Conservation (phyloP, 2,113 vertebrate genomes). For the Macquaria australasica region DNA sequence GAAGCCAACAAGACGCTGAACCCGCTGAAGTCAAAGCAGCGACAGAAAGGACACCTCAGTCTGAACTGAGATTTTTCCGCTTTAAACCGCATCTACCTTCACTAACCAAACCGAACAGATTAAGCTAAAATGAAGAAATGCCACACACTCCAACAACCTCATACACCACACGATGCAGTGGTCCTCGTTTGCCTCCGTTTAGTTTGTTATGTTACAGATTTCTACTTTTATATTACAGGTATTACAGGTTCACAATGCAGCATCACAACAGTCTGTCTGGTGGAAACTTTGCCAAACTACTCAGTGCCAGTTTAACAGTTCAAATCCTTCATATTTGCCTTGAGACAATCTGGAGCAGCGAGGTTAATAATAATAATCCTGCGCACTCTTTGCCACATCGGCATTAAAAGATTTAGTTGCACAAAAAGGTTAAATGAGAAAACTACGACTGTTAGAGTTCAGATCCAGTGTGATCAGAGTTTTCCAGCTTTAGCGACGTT, state of each 20-base stretch:
- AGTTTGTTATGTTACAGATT: conserved; percentile 70
- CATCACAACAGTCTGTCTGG: conserved; percentile 62
- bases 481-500: too few relatives aligned
- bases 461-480: conserved; percentile 51
- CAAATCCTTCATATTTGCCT: conserved; percentile 77
- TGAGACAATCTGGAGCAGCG: conserved; percentile 83
- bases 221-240: conserved; percentile 80
- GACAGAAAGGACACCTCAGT: conserved; percentile 62
- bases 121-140: conserved; percentile 80
- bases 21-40: conserved; percentile 42
- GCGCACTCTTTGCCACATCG: conserved; percentile 38
- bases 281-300: conserved; percentile 79
- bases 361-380: conserved; percentile 13
- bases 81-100: conserved; percentile 89
- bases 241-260: conserved; percentile 75
- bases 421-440: conserved; percentile 43
- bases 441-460: conserved; percentile 9
- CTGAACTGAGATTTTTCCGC: conserved; percentile 76
- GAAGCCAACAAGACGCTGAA: conserved; percentile 15
- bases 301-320: conserved; percentile 77
- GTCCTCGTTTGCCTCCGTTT: conserved; percentile 50
- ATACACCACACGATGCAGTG: conserved; percentile 67
- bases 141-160: conserved; percentile 85
- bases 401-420: conserved; percentile 32
- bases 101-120: conserved; percentile 79